Conservation (phyloP, 2,888 invertebrate genomes). For the Hypolimnas misippus region DNA sequence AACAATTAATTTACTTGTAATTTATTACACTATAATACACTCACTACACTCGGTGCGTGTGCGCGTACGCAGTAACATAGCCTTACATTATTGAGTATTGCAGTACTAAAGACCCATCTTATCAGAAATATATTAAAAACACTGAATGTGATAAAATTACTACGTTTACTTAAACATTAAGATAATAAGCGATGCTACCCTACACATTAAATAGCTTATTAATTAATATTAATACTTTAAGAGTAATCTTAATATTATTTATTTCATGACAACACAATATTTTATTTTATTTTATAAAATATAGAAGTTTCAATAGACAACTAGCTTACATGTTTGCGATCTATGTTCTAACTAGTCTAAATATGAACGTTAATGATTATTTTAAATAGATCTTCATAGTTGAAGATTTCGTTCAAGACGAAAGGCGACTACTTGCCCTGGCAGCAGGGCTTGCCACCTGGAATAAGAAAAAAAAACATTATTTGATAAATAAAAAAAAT, state of each 20-base stretch:
- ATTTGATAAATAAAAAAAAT: neutral
- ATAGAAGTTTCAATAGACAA: slow-evolving; percentile 49
- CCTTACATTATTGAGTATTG: slow-evolving; percentile 78
- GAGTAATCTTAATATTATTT: slow-evolving; percentile 44
- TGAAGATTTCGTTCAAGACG: slow-evolving; percentile 5
- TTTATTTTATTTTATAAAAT: slow-evolving; percentile 39
- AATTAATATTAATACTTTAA: slow-evolving; percentile 37
- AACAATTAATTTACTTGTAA: slow-evolving; percentile 42
- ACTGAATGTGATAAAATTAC: slow-evolving; percentile 71
- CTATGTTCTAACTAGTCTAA: neutral
- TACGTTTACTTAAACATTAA: slow-evolving; percentile 29
- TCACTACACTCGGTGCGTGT: slow-evolving; percentile 57
- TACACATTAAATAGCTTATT: slow-evolving; percentile 39
- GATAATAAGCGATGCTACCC: slow-evolving; percentile 51
- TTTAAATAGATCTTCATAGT: neutral
- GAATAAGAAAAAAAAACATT: slow-evolving; percentile 43
- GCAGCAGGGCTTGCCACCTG: slow-evolving; percentile 77
- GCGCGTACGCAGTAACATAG: slow-evolving; percentile 60
- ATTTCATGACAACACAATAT: slow-evolving; percentile 57
- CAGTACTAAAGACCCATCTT: slow-evolving; percentile 64
- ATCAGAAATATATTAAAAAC: slow-evolving; percentile 59
- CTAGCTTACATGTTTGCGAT: slow-evolving; percentile 28
- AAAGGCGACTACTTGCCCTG: slow-evolving; percentile 57
- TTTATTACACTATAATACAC: slow-evolving; percentile 51
- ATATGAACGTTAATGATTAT: neutral